These are phyloP conservation scores for Ophion ellenae DNA, from an alignment of 2,888 invertebrate species.

Conservation along the genomic window DNA sequence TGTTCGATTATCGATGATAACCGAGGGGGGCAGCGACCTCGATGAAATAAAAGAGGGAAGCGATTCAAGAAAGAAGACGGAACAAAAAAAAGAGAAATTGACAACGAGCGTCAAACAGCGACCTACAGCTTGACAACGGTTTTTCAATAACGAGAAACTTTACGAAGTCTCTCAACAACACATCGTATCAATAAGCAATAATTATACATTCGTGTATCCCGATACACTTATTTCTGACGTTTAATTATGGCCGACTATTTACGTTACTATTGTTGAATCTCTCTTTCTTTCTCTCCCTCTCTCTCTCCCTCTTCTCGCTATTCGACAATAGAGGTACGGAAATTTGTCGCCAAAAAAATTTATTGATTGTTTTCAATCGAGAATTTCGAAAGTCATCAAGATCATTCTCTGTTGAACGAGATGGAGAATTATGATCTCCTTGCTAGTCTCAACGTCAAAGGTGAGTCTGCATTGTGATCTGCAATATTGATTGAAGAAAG, in stretches of 20 bases:
- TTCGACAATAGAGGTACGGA: constrained; percentile 34
- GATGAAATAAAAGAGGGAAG: constrained; percentile 35
- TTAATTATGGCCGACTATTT: constrained; percentile 66
- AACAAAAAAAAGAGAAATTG: constrained; percentile 66
- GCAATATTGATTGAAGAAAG: background rate
- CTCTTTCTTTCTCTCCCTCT: background rate
- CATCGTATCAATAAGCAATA: constrained; percentile 67
- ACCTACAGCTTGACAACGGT: constrained; percentile 70
- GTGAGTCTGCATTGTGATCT: constrained; percentile 62
- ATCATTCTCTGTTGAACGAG: constrained; percentile 11
- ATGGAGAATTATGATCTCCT: constrained; percentile 72
- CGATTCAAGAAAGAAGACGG: constrained; percentile 28
- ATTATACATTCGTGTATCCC: constrained; percentile 68
- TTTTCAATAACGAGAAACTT: constrained; percentile 65
- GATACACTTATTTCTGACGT: constrained; percentile 43
- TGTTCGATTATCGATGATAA: constrained; percentile 60
- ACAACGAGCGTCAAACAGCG: constrained; percentile 66
- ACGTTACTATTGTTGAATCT: constrained; percentile 70
- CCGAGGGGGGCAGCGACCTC: background rate
- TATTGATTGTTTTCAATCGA: constrained; percentile 28
- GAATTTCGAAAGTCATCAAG: constrained; percentile 12
- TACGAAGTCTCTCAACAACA: constrained; percentile 76
- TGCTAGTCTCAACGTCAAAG: constrained; percentile 70
- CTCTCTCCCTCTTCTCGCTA: background rate
- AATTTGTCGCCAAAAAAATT: background rate